These are phyloP conservation scores for Rhamnusium bicolor DNA, from an alignment of 2,888 invertebrate species.

Conservation along the genomic window DNA sequence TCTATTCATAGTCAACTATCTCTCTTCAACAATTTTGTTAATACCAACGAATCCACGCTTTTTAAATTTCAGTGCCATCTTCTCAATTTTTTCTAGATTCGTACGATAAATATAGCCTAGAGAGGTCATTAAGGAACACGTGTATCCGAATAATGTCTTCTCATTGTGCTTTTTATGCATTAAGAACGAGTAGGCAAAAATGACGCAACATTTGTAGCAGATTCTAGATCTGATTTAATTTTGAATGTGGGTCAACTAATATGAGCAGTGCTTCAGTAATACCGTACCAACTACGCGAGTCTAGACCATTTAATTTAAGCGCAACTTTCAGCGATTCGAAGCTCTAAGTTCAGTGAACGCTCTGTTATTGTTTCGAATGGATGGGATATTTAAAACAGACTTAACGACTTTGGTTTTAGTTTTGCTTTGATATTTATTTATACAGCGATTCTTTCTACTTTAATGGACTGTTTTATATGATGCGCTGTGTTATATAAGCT, in stretches of 20 bases:
- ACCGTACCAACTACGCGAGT: constrained; percentile 40
- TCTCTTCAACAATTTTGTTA: too few relatives aligned
- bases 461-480: constrained; percentile 29
- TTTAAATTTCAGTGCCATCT: background rate
- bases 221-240: constrained; percentile 23
- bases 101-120: background rate
- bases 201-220: constrained; percentile 22
- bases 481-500: constrained; percentile 1
- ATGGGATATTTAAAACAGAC: constrained; percentile 28
- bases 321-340: constrained; percentile 41
- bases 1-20: too few relatives aligned
- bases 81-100: background rate
- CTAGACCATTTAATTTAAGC: constrained; percentile 52
- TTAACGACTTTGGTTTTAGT: constrained; percentile 34
- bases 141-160: background rate
- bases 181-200: constrained; percentile 22
- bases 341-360: constrained; percentile 57
- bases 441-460: constrained; percentile 6
- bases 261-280: background rate
- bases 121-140: background rate
- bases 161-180: background rate
- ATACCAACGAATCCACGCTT: background rate
- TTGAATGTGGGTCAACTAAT: constrained; percentile 29
- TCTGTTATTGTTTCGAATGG: constrained; percentile 57
- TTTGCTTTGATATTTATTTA: constrained; percentile 41